Percentiles rank a stretch among this genome's conserved stretches.
phyloP scores from a whole-genome alignment of 1,140 invertebrate species.

The Sitophilus oryzae region DNA sequence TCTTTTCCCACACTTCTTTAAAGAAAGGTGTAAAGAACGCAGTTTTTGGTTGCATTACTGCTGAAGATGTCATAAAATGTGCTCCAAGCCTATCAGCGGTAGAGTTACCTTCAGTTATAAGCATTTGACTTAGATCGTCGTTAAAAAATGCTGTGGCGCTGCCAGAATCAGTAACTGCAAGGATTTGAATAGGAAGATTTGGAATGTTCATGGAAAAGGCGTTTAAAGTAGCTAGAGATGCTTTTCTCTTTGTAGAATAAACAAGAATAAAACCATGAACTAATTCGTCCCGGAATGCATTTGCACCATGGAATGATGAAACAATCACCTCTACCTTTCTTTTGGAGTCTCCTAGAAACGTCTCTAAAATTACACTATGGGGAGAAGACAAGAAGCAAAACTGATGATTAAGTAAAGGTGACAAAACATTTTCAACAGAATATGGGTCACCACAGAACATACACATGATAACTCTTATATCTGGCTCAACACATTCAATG shows the following conservation, averaged over 20 bases:
- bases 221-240: slow-evolving; percentile 86
- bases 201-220: slow-evolving; percentile 93
- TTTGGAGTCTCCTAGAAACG: slow-evolving; percentile 84
- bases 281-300: slow-evolving; percentile 84
- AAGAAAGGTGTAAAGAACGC: slow-evolving; percentile 93
- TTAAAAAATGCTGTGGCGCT: slow-evolving; percentile 83
- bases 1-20: slow-evolving; percentile 92
- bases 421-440: slow-evolving; percentile 82
- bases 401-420: slow-evolving; percentile 81
- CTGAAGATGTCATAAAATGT: slow-evolving; percentile 84
- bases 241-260: slow-evolving; percentile 92
- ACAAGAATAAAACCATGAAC: slow-evolving; percentile 95
- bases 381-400: slow-evolving; percentile 81
- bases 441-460: slow-evolving; percentile 96
- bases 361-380: slow-evolving; percentile 83
- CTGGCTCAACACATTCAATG: slow-evolving; percentile 75
- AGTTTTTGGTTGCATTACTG: slow-evolving; percentile 79
- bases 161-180: slow-evolving; percentile 85
- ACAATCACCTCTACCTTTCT: slow-evolving; percentile 87
- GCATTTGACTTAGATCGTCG: slow-evolving; percentile 79
- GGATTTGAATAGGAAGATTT: slow-evolving; percentile 90
- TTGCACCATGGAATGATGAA: slow-evolving; percentile 92
- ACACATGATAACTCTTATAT: slow-evolving; percentile 89
- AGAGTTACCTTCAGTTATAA: slow-evolving; percentile 89
- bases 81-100: slow-evolving; percentile 87